A percentile compares a stretch with the other conserved stretches of the same genome.
Evolutionary conservation across 2,113 vertebrate species (phyloP).

Genomic region (Eublepharis macularius): DNA sequence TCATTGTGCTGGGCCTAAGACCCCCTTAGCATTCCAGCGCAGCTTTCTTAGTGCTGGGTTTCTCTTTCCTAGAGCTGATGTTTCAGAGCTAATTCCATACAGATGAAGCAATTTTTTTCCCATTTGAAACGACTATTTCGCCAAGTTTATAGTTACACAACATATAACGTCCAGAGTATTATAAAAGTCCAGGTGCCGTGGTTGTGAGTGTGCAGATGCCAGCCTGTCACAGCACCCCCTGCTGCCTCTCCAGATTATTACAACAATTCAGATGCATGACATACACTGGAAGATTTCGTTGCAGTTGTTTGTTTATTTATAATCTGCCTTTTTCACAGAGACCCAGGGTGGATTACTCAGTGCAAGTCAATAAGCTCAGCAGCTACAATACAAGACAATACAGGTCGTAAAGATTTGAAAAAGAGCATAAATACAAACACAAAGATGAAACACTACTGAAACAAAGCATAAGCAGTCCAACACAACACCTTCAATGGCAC

Average conservation of each 20-base stretch:
- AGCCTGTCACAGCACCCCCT: conserved; percentile 40
- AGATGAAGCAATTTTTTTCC: conserved; percentile 47
- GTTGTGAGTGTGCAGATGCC: conserved; percentile 9
- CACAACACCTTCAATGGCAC: too few species aligned
- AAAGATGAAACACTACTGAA: too few species aligned
- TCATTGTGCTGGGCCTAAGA: background rate
- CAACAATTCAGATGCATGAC: background rate
- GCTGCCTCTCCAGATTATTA: background rate
- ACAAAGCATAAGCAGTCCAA: too few species aligned
- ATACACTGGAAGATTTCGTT: background rate
- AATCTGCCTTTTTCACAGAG: too few species aligned
- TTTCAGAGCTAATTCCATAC: conserved; percentile 47
- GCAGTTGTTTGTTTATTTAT: too few species aligned
- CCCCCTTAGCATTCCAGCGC: background rate
- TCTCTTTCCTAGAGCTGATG: background rate
- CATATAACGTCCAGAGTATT: conserved; percentile 47
- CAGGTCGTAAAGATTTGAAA: too few species aligned
- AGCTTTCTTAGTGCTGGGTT: background rate
- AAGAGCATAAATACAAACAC: too few species aligned
- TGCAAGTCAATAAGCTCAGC: too few species aligned
- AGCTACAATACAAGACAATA: too few species aligned
- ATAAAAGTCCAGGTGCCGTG: conserved; percentile 58
- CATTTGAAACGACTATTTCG: conserved; percentile 33
- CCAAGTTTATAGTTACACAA: conserved; percentile 52
- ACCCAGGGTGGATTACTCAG: too few species aligned